These are phyloP conservation scores for Maniola hyperantus DNA, from an alignment of 2,888 invertebrate species.

Conservation along the genomic window DNA sequence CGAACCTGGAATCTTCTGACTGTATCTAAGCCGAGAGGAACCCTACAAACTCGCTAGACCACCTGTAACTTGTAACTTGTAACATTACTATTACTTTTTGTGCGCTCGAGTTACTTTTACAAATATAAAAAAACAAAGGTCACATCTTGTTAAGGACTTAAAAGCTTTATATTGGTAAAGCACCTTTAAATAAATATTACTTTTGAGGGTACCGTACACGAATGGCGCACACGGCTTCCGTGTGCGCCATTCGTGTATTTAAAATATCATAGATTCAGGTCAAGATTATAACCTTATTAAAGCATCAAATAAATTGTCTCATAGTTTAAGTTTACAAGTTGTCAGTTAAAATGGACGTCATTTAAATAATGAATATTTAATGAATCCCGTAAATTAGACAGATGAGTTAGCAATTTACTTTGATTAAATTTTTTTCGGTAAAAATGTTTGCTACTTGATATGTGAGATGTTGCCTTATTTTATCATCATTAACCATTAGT, in stretches of 20 bases:
- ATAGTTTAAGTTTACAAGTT: neutral
- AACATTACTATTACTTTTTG: conserved; percentile 4
- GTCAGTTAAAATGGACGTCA: neutral
- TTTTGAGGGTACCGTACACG: neutral
- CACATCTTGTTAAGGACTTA: conserved; percentile 6
- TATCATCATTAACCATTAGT: too few species aligned
- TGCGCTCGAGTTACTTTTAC: neutral
- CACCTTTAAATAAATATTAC: neutral
- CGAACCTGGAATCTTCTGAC: conserved; percentile 87
- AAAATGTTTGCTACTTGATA: too few species aligned
- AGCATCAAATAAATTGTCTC: neutral
- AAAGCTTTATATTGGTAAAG: neutral
- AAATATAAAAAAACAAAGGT: conserved; percentile 8
- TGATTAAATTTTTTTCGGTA: too few species aligned
- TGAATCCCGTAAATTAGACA: neutral
- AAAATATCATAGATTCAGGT: neutral
- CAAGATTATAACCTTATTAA: neutral
- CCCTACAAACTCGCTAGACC: neutral
- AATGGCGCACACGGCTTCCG: too few species aligned
- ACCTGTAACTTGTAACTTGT: neutral
- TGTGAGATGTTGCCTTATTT: too few species aligned
- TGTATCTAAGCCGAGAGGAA: neutral
- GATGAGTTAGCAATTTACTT: neutral
- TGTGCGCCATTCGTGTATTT: too few species aligned
- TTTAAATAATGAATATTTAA: conserved; percentile 15